Conservation (phyloP, 2,888 invertebrate genomes). For the Habroteleia sp. region DNA sequence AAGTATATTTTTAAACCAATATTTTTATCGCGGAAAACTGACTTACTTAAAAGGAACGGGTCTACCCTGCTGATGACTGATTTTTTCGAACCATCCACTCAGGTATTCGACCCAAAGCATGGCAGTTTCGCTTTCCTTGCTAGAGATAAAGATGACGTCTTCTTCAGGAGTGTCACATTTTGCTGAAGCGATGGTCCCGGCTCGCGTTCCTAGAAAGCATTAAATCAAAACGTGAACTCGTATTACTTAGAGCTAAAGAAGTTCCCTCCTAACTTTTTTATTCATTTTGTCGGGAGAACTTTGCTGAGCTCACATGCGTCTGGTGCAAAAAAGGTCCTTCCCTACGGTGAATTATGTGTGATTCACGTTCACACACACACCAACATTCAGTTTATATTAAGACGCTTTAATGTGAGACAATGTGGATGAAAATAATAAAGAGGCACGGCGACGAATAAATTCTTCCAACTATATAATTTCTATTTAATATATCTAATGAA, state of each 20-base stretch:
- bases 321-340: conserved; percentile 46
- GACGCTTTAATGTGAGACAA: conserved; percentile 41
- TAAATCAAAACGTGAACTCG: conserved; percentile 58
- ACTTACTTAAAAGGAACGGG: conserved; percentile 88
- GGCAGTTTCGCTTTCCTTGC: conserved; percentile 89
- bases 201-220: conserved; percentile 70
- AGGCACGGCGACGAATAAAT: neutral
- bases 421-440: conserved; percentile 26
- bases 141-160: conserved; percentile 91
- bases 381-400: conserved; percentile 56
- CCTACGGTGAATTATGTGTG: conserved; percentile 54
- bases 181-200: conserved; percentile 63
- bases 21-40: no score
- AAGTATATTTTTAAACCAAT: no score
- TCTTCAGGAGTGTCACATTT: conserved; percentile 83
- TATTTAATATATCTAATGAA: no score
- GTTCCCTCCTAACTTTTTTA: conserved; percentile 44
- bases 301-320: conserved; percentile 46
- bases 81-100: conserved; percentile 91
- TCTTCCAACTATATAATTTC: neutral
- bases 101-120: conserved; percentile 91
- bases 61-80: conserved; percentile 90
- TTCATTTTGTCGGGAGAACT: conserved; percentile 34
- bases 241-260: conserved; percentile 10
- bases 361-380: conserved; percentile 60